A percentile compares a stretch with the other conserved stretches of the same genome.
Evolutionary conservation across 2,797 vertebrate genomes (phyloP).

Genomic region (Cyprinella venusta): DNA sequence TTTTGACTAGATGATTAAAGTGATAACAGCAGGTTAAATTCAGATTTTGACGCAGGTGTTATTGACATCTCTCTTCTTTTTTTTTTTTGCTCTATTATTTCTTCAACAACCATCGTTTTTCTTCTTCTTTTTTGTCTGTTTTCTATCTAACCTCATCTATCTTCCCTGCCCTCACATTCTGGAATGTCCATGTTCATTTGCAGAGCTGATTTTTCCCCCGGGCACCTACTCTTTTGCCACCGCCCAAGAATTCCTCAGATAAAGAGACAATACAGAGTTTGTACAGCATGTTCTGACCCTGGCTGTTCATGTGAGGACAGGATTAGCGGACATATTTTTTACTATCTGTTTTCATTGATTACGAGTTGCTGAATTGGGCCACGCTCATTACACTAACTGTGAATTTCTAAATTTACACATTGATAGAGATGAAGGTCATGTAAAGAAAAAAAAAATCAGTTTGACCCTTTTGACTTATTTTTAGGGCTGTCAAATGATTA

Average conservation of each 20-base stretch:
- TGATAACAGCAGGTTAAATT: not conserved
- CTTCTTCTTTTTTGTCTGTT: not conserved
- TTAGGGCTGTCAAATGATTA: too few relatives aligned
- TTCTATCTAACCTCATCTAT: not conserved
- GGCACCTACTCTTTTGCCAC: constrained; percentile 45
- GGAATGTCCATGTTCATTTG: constrained; percentile 44
- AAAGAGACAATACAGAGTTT: constrained; percentile 66
- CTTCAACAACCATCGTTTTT: not conserved
- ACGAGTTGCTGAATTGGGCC: constrained; percentile 62
- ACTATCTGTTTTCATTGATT: constrained; percentile 62
- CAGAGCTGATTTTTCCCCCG: constrained; percentile 46
- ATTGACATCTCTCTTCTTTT: not conserved
- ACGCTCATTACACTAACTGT: constrained; percentile 1
- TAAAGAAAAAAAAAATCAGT: not conserved
- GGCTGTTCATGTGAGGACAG: constrained; percentile 15
- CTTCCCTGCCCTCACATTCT: not conserved
- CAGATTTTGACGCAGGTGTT: not conserved
- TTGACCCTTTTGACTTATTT: not conserved
- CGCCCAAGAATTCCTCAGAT: constrained; percentile 62
- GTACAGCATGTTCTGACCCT: constrained; percentile 56
- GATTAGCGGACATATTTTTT: constrained; percentile 49
- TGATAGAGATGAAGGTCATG: not conserved
- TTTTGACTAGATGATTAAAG: not conserved
- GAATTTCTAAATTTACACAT: not conserved
- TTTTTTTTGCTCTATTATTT: not conserved